Conservation (phyloP, 2,888 invertebrate genomes). For the Megaustenia siamemsis region DNA sequence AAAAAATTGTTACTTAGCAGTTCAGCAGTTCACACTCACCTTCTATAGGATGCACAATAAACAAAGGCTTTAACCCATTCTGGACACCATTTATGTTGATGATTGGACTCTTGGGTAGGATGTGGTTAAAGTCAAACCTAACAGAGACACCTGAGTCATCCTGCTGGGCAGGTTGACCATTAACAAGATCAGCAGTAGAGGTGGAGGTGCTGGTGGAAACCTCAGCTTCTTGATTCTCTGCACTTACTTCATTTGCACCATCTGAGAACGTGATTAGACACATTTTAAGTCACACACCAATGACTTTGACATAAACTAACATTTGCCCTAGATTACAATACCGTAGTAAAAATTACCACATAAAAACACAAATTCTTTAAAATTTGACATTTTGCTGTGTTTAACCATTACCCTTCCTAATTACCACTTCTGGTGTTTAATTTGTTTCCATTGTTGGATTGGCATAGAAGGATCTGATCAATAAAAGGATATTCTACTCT, state of each 20-base stretch:
- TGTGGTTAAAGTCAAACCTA: conserved; percentile 71
- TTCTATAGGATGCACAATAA: conserved; percentile 79
- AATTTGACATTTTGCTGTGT: no score
- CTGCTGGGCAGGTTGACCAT: background rate
- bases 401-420: no score
- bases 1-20: no score
- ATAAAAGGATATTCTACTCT: no score
- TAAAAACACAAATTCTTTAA: no score
- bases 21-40: no score
- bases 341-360: no score
- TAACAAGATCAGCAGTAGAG: background rate
- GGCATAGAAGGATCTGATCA: background rate
- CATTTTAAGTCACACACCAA: no score
- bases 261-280: background rate
- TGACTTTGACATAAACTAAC: no score
- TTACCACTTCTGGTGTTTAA: no score
- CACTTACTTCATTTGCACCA: conserved; percentile 33
- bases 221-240: conserved; percentile 16
- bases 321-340: no score
- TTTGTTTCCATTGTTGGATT: background rate
- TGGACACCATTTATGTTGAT: conserved; percentile 81
- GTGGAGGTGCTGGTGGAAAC: background rate
- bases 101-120: conserved; percentile 88
- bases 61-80: conserved; percentile 65
- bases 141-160: conserved; percentile 47